Percentiles rank a stretch among this genome's conserved stretches.
These are phyloP conservation scores for Drosophila jambulina DNA, from an alignment of 1,140 invertebrate genomes.

Conservation along the genomic window DNA sequence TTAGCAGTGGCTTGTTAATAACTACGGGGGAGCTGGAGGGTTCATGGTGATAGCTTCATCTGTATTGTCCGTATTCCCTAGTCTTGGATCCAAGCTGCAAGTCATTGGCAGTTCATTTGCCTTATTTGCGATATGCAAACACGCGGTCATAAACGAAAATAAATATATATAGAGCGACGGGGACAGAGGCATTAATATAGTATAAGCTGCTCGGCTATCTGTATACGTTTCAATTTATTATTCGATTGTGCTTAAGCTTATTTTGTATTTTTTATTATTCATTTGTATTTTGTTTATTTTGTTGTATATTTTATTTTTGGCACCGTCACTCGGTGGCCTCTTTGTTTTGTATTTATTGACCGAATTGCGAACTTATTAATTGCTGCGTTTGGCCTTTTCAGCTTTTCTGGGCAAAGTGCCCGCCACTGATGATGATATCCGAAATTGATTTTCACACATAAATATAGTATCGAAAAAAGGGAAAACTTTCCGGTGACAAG, in stretches of 20 bases:
- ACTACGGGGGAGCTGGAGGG: neutral
- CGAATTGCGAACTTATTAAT: conserved; percentile 77
- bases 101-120: conserved; percentile 72
- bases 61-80: neutral
- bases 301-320: conserved; percentile 68
- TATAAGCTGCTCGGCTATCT: conserved; percentile 12
- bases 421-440: neutral
- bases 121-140: conserved; percentile 38
- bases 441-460: conserved; percentile 60
- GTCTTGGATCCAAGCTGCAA: conserved; percentile 36
- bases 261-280: conserved; percentile 15
- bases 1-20: conserved; percentile 37
- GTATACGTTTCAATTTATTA: conserved; percentile 46
- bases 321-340: conserved; percentile 5
- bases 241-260: conserved; percentile 34
- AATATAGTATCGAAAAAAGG: conserved; percentile 7
- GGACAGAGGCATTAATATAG: neutral
- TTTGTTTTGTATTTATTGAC: conserved; percentile 68
- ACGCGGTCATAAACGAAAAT: conserved; percentile 16
- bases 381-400: conserved; percentile 35
- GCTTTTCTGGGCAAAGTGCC: conserved; percentile 56
- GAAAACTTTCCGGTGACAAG: neutral
- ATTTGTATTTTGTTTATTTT: conserved; percentile 29
- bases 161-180: conserved; percentile 15
- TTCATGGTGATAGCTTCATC: conserved; percentile 52